Conservation (phyloP, 2,113 vertebrate genomes). For the Nothobranchius kuhntae region DNA sequence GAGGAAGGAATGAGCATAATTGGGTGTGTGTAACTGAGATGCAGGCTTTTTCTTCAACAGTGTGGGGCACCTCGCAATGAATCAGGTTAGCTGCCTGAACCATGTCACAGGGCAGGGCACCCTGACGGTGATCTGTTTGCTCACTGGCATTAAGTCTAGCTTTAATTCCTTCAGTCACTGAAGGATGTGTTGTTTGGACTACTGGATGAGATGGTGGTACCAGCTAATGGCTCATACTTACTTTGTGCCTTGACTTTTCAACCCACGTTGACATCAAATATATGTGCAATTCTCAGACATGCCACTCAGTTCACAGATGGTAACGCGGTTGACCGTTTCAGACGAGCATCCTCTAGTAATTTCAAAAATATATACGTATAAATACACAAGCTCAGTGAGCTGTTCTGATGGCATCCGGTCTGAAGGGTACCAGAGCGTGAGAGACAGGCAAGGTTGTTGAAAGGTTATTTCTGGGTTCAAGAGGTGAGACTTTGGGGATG, state of each 20-base stretch:
- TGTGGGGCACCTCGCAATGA: constrained; percentile 64
- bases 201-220: constrained; percentile 33
- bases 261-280: constrained; percentile 54
- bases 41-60: constrained; percentile 65
- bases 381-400: constrained; percentile 45
- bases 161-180: constrained; percentile 40
- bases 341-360: constrained; percentile 57
- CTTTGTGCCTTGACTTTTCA: constrained; percentile 58
- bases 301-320: constrained; percentile 24
- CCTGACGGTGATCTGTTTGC: constrained; percentile 54
- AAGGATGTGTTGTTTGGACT: constrained; percentile 57
- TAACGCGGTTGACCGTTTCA: constrained; percentile 22
- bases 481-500: constrained; percentile 71
- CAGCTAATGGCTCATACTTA: constrained; percentile 57
- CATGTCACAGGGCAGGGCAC: constrained; percentile 62
- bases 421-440: constrained; percentile 46
- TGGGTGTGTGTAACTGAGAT: constrained; percentile 68
- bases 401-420: constrained; percentile 48
- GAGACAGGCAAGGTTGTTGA: constrained; percentile 55
- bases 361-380: constrained; percentile 16
- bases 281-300: constrained; percentile 30
- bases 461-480: constrained; percentile 61
- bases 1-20: constrained; percentile 65
- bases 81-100: constrained; percentile 67
- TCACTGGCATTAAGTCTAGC: constrained; percentile 31